A percentile compares a stretch with the other conserved stretches of the same genome.
phyloP scores from a whole-genome alignment of 2,888 invertebrate genomes.

The Leistus spinibarbis region DNA sequence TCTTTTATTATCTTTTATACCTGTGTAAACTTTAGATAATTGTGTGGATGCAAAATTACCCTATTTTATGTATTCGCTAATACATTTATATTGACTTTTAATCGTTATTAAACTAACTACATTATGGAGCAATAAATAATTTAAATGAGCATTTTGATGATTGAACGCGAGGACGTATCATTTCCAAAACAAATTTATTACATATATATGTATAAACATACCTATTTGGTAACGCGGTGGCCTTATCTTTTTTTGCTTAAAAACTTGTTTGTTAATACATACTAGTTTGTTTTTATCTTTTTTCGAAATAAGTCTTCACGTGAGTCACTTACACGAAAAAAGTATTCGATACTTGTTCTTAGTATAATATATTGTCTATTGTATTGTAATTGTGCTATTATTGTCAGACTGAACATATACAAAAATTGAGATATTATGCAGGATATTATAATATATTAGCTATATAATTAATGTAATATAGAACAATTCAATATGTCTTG shows the following conservation, averaged over 20 bases:
- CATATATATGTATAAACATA: not conserved
- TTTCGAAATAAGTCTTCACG: not conserved
- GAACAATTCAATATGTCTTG: no score
- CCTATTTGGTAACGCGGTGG: not conserved
- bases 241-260: not conserved
- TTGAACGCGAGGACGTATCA: not conserved
- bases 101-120: not conserved
- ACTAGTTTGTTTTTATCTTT: not conserved
- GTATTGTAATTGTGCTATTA: constrained; percentile 28
- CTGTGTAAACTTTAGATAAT: no score
- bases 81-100: not conserved
- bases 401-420: not conserved
- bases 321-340: not conserved
- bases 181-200: not conserved
- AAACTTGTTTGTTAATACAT: not conserved
- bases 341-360: not conserved
- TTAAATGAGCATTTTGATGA: not conserved
- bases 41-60: no score
- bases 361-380: constrained; percentile 6
- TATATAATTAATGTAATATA: no score
- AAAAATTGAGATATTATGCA: not conserved
- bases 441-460: no score
- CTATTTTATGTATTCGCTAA: no score
- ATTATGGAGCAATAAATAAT: not conserved
- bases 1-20: not conserved